Evolutionary conservation across 2,888 invertebrate species (phyloP).

Genomic region (Argyresthia goedartella): DNA sequence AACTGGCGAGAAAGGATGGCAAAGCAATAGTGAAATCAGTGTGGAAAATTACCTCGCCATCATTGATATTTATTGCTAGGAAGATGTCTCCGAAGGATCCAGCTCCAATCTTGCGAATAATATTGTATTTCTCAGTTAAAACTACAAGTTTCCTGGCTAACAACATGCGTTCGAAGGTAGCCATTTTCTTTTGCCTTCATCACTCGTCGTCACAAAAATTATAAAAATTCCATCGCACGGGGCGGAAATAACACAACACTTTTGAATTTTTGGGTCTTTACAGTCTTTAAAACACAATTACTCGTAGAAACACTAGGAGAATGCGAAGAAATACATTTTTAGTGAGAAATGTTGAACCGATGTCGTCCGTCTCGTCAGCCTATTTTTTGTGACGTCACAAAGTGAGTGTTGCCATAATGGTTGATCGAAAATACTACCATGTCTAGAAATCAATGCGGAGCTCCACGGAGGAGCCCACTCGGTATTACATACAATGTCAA

Average conservation of each 20-base stretch:
- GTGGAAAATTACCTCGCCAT: slow-evolving; percentile 84
- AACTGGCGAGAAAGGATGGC: neutral
- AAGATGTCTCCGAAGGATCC: slow-evolving; percentile 99
- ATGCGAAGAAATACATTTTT: slow-evolving; percentile 48
- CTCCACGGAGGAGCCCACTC: neutral
- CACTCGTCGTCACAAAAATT: slow-evolving; percentile 54
- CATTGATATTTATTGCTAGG: slow-evolving; percentile 91
- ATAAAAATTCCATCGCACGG: slow-evolving; percentile 46
- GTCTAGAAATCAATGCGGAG: neutral
- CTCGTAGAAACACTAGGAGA: slow-evolving; percentile 43
- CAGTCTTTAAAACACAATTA: slow-evolving; percentile 39
- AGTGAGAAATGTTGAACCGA: slow-evolving; percentile 42
- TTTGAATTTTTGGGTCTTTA: slow-evolving; percentile 36
- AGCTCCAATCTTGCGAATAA: slow-evolving; percentile 97
- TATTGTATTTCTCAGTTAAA: slow-evolving; percentile 91
- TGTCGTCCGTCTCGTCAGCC: slow-evolving; percentile 48
- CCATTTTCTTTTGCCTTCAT: slow-evolving; percentile 64
- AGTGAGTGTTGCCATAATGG: slow-evolving; percentile 37
- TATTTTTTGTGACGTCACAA: slow-evolving; percentile 57
- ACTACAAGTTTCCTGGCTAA: slow-evolving; percentile 47
- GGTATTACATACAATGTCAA: no score
- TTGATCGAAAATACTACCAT: slow-evolving; percentile 17
- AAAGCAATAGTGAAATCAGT: neutral
- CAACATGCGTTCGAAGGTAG: slow-evolving; percentile 62
- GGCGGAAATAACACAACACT: slow-evolving; percentile 46